A percentile compares a stretch with the other conserved stretches of the same genome.
Conservation (phyloP, 1,140 invertebrate genomes). For the Trichonephila clavata region DNA sequence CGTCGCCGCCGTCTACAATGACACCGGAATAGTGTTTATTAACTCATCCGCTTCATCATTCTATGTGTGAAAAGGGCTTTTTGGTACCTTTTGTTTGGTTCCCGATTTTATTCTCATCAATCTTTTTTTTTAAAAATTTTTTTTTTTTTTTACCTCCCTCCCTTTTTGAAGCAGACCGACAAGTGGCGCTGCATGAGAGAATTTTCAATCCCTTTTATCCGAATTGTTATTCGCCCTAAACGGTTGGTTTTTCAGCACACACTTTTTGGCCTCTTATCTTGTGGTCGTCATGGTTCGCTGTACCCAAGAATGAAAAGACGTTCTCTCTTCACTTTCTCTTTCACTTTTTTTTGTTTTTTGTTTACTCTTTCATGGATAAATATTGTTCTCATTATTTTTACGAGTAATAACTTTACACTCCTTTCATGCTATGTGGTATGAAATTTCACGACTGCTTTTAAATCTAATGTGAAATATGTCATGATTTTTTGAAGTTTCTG, state of each 20-base stretch:
- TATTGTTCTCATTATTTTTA: conserved; percentile 27
- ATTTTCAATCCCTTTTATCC: not conserved
- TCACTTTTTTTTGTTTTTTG: not conserved
- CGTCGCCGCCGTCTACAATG: not conserved
- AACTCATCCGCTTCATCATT: conserved; percentile 21
- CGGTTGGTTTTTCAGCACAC: not conserved
- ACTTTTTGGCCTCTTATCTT: conserved; percentile 1
- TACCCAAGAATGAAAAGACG: not conserved
- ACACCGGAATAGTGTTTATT: conserved; percentile 12
- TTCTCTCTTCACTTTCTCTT: not conserved
- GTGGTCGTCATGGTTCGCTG: not conserved
- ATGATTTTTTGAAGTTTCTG: not conserved
- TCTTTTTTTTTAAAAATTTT: conserved; percentile 27
- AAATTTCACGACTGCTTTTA: not conserved
- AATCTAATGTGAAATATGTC: not conserved
- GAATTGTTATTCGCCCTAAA: conserved; percentile 34
- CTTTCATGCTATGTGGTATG: not conserved
- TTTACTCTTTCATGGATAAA: not conserved
- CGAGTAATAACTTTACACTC: conserved; percentile 15
- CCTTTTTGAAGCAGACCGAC: not conserved
- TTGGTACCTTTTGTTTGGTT: conserved; percentile 1
- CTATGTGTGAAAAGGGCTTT: conserved; percentile 4
- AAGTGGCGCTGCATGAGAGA: conserved; percentile 6
- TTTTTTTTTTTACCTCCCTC: not conserved
- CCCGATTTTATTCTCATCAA: conserved; percentile 38